phyloP scores from a whole-genome alignment of 2,113 vertebrate genomes.

The Oxyruncus cristatus region DNA sequence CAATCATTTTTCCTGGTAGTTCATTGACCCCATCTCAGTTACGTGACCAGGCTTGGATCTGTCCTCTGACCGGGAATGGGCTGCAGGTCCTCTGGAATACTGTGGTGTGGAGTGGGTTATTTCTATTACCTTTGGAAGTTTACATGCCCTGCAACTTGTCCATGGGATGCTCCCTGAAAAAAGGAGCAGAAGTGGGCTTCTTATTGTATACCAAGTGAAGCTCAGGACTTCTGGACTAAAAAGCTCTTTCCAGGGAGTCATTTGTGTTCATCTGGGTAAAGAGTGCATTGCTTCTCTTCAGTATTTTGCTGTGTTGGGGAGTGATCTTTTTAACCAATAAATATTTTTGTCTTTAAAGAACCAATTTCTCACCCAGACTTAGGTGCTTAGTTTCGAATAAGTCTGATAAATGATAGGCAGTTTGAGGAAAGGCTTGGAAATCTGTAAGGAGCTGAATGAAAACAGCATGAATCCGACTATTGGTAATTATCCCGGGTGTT shows the following conservation, averaged over 20 bases:
- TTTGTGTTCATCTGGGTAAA: background rate
- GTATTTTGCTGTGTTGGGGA: background rate
- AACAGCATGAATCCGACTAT: background rate
- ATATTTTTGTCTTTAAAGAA: background rate
- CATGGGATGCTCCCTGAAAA: background rate
- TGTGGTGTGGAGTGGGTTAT: background rate
- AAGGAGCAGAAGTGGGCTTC: background rate
- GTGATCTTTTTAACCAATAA: background rate
- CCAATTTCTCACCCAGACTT: background rate
- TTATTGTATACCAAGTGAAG: background rate
- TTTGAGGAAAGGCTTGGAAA: background rate
- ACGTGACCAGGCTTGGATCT: background rate
- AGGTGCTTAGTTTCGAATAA: background rate
- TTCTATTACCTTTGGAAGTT: background rate
- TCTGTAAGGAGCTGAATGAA: background rate
- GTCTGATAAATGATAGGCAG: background rate
- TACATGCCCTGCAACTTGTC: background rate
- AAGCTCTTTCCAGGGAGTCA: background rate
- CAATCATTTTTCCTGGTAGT: background rate
- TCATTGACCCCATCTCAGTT: constrained; percentile 14
- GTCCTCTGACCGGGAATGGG: background rate
- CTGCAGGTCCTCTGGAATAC: background rate
- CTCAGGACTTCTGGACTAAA: background rate
- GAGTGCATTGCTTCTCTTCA: background rate
- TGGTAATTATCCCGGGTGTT: background rate